These are phyloP conservation scores for Chloroceryle inda DNA, from an alignment of 2,797 vertebrate species.

Conservation along the genomic window DNA sequence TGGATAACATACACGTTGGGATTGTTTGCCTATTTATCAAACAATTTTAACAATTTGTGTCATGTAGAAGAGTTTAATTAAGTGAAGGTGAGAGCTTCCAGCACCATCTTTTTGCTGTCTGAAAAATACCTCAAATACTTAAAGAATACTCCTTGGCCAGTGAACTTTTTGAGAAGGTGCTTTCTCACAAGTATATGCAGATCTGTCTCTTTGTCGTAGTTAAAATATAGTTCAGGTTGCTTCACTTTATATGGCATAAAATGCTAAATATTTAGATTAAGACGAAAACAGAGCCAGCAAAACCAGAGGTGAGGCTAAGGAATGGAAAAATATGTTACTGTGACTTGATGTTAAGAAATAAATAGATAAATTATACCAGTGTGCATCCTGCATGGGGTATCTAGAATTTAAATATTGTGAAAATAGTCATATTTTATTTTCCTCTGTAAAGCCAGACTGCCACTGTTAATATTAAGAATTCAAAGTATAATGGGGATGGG, in stretches of 20 bases:
- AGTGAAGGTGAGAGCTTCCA: neutral
- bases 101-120: neutral
- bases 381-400: neutral
- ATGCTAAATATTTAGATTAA: neutral
- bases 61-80: neutral
- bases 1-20: accelerated
- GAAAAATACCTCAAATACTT: neutral
- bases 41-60: neutral
- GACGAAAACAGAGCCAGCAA: neutral
- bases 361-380: neutral
- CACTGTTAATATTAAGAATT: neutral
- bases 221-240: neutral
- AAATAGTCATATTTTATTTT: neutral
- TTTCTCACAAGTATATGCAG: neutral
- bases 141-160: neutral
- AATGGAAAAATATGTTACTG: neutral
- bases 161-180: neutral
- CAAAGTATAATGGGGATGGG: neutral
- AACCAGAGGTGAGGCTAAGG: neutral
- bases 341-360: neutral
- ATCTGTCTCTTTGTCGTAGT: neutral
- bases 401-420: neutral
- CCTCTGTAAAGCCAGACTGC: neutral
- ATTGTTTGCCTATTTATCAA: neutral
- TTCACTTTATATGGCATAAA: neutral